Base-by-base conservation (phyloP, 2,113 vertebrate genomes). In the Astatoreochromis straeleni region DNA sequence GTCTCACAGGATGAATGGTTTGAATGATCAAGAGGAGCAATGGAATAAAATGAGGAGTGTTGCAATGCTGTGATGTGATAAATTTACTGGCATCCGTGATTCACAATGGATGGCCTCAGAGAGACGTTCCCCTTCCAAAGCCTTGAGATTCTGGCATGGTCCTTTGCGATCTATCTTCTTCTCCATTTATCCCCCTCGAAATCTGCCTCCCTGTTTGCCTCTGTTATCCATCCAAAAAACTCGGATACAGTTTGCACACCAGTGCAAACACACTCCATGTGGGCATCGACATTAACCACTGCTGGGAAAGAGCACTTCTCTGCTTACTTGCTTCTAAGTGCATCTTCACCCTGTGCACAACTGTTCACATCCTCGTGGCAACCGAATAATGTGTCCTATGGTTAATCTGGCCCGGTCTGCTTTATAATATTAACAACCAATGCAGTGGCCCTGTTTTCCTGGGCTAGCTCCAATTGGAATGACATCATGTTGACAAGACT, bases 401-500 rank as follows among this genome's bases (percentile, higher is more conserved):
- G 85, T 80, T 78, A 83, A 81, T 7, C 38, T 90, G 87, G 73
- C 49, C 89, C 3, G 38, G 35, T 35, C 81, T 58, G 84, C 83
- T 91, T 88, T 80, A 79, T 75, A 82, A 81, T 90, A 93, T 90
- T 91, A 93, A 95, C 92, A 92, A 73, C 26, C 83, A 45, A 89
- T 83, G 54, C 80, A 86, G 86, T 42, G 78, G 83, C 16, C 82
- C 58, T 75, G 19, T 85, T 91, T 93, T 85, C 84, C 85, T 80
- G 9, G 78, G 42, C 87, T 65, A 10, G 81, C 85, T 90, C 68
- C 63, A 78, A 81, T n/a, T 86, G 86, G 85, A 92, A 93, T 92
- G 85, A 92, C 91, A 92, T 83, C 93, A 94, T 94, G 93, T 94
- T 94, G 90, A 91, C 86, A 81, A 84, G 85, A 93, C 90, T 95